A percentile compares a stretch with the other conserved stretches of the same genome.
phyloP scores from a whole-genome alignment of 2,113 vertebrate genomes.

The Leucoraja erinaceus region DNA sequence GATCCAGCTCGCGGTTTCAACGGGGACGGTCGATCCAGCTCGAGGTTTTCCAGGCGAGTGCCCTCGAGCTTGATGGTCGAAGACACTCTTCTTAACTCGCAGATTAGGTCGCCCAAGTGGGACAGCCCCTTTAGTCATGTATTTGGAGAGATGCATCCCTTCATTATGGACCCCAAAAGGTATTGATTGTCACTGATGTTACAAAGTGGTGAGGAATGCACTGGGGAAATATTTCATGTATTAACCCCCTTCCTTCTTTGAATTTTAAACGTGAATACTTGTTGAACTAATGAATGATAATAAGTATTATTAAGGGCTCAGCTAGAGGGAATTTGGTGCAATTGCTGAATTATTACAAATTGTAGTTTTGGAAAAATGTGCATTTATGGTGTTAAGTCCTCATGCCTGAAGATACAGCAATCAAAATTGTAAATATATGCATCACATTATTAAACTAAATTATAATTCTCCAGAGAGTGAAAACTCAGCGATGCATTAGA shows the following conservation, averaged over 20 bases:
- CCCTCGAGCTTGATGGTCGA: too few relatives aligned
- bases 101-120: too few relatives aligned
- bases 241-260: neutral
- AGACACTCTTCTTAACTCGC: too few relatives aligned
- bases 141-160: neutral
- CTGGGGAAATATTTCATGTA: neutral
- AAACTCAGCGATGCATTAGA: neutral
- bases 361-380: neutral
- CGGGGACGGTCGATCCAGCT: too few relatives aligned
- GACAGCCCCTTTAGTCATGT: too few relatives aligned
- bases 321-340: neutral
- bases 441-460: neutral
- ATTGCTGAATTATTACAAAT: neutral
- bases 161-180: neutral
- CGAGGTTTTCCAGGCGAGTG: too few relatives aligned
- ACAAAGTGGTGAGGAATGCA: neutral
- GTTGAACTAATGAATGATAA: neutral
- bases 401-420: neutral
- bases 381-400: neutral
- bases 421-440: neutral
- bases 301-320: neutral
- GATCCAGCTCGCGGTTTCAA: too few relatives aligned
- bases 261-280: neutral
- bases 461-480: neutral
- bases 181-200: neutral